Evolutionary conservation across 2,888 invertebrate genomes (phyloP), one percentile per base, ranked within the genome.

Genomic region (Axea sp.): DNA sequence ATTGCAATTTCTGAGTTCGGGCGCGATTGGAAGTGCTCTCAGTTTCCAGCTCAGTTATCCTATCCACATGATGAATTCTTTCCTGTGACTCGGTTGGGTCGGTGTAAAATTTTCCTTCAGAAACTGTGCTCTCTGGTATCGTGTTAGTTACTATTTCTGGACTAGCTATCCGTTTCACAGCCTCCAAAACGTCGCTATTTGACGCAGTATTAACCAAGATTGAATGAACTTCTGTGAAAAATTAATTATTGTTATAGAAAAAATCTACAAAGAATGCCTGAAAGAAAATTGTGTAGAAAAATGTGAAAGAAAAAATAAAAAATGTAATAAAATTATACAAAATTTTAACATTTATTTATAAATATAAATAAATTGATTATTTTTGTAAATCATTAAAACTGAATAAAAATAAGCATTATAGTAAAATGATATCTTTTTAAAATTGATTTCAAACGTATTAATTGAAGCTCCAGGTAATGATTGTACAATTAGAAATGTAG

Each of bases 1-100:
- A 90, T 78, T 91, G 91, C 77, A 93, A 89, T 78, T 92, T 90
- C 65, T 91, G 90, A 17, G 92, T 91, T 78, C 92, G 91, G 3
- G 92, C 91, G 47, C 92, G 89, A 37, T 92, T 91, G 43, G 93
- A 91, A 76, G 92, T 88, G 14, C 91, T 92, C 83, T 94, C 94
- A 1, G 93, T 93, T 84, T 95, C 94, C 88, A 94, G 91, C 84
- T 93, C 92, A n/a, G 93, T 92, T 59, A 93, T 90, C 77, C 93
- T 92, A 75, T 93, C 92, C 73, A 95, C 88, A 74, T 95, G 87
- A 8, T 92, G 90, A 84, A 95, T 95, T 37, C 95, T 91, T 83
- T 90, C 88, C 82, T 93, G 92, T 68, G 90, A 89, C n/a, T 78
- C 65, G 74, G 84, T 73, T 82, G 81, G 68, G 45, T 87, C 84